Evolutionary conservation across 2,797 vertebrate species (phyloP).

Genomic region (Thunnus albacares): DNA sequence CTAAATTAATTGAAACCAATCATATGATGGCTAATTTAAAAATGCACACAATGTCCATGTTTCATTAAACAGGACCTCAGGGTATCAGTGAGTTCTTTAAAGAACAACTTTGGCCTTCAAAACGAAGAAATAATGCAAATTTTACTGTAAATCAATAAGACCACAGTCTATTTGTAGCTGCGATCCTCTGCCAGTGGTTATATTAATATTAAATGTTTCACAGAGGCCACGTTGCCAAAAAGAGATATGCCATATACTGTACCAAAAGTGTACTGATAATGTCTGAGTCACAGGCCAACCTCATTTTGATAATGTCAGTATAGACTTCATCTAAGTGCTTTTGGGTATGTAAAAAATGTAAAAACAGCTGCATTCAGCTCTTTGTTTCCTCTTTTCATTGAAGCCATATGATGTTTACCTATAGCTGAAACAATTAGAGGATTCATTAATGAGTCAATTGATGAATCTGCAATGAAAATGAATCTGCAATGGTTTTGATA

Average conservation of each 20-base stretch:
- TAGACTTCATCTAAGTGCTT: background rate
- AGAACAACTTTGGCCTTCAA: slow-evolving; percentile 37
- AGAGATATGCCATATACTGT: background rate
- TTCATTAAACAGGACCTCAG: slow-evolving; percentile 25
- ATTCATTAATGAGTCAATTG: too few relatives aligned
- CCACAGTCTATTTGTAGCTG: background rate
- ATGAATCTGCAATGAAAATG: too few relatives aligned
- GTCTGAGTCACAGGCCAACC: background rate
- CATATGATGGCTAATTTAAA: slow-evolving; percentile 22
- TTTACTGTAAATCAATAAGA: slow-evolving; percentile 1
- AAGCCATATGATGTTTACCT: too few relatives aligned
- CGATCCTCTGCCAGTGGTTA: background rate
- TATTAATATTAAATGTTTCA: too few relatives aligned
- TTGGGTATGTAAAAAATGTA: too few relatives aligned
- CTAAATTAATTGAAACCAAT: slow-evolving; percentile 39
- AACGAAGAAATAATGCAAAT: background rate
- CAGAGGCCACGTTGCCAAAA: background rate
- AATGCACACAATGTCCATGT: background rate
- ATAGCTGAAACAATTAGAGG: too few relatives aligned
- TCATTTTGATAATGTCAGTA: background rate
- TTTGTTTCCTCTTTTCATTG: too few relatives aligned
- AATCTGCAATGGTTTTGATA: too few relatives aligned
- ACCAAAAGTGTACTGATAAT: background rate
- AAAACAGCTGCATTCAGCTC: too few relatives aligned
- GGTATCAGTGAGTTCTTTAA: slow-evolving; percentile 1